A percentile compares a stretch with the other conserved stretches of the same genome.
phyloP scores from a whole-genome alignment of 1,140 invertebrate genomes.

The Sarcophaga bullata region DNA sequence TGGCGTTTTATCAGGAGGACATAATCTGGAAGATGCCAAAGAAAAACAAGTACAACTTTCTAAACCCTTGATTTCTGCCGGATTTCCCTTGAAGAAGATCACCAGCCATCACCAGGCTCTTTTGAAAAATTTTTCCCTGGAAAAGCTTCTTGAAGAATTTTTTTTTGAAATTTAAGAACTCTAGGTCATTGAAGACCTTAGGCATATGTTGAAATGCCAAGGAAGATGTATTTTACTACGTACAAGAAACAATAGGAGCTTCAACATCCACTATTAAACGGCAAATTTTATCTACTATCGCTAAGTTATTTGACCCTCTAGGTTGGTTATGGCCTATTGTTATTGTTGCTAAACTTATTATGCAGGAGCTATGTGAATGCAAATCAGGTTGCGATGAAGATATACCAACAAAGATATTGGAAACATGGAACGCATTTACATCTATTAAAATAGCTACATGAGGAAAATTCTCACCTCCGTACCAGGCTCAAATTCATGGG shows the following conservation, averaged over 20 bases:
- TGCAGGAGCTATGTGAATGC: no score
- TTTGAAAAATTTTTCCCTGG: background rate
- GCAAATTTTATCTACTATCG: background rate
- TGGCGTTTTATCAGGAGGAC: slow-evolving; percentile 15
- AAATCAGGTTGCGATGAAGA: background rate
- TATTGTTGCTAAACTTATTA: no score
- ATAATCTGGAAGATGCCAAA: background rate
- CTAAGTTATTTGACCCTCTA: background rate
- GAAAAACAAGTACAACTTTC: background rate
- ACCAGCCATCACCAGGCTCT: background rate
- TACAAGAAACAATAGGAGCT: no score
- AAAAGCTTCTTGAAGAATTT: background rate
- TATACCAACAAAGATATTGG: no score
- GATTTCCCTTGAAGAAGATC: background rate
- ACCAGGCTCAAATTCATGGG: slow-evolving; percentile 9
- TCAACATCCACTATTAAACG: background rate
- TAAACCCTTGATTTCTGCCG: background rate
- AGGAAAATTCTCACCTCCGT: no score
- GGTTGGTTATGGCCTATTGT: slow-evolving; percentile 18
- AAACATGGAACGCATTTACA: no score
- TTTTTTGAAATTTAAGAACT: slow-evolving; percentile 7
- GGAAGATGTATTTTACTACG: no score
- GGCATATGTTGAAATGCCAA: slow-evolving; percentile 11
- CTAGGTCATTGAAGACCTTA: slow-evolving; percentile 8
- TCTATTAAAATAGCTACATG: no score